Base-by-base conservation (phyloP, 2,888 invertebrate genomes). In the Parnassius mnemosyne region DNA sequence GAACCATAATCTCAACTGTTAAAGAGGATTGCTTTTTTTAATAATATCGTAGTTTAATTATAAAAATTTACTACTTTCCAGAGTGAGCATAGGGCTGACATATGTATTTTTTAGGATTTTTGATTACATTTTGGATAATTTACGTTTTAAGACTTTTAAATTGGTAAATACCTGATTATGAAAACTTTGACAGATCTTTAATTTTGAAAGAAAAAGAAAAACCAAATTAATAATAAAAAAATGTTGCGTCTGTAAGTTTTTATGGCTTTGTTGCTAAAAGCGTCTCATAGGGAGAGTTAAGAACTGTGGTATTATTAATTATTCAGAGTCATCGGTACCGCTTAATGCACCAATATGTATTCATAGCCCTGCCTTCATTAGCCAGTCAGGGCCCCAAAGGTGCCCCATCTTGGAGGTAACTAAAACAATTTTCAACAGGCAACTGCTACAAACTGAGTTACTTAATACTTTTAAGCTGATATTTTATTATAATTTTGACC, bases 331-430 rank as follows among this genome's bases (percentile, higher is more conserved):
- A 78, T 80, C 77, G 75, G 75, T 69, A 74, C 70, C 66, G 70
- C 73, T 68, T 85, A 87, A 88, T 85, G 79, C 72, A 71, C 78
- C 81, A 85, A 86, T 88, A 86, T 85, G 84, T 88, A 89, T 89
- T 88, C 89, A 87, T 85, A 80, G 85, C 80, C 69, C 68, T 61
- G 66, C 70, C 69, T 83, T 85, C 83, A 83, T 85, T 85, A 86
- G 75, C 71, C 69, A 70, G 72, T 74, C 70, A 64, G 69, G 65
- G 67, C 65, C 76, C 74, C 73, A 63, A 66, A 70, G 74, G 71
- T 66, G 65, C 64, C 57, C 60, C 63, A 57, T 56, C 64, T 68
- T 72, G 67, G 70, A 71, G 65, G 68, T 68, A 71, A 71, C 74
- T 74, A 68, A 71, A 77, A 77, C 75, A 76, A 77, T 77, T 78